Evolutionary conservation across 2,113 vertebrate species (phyloP).

Genomic region (Cyanoderma ruficeps): DNA sequence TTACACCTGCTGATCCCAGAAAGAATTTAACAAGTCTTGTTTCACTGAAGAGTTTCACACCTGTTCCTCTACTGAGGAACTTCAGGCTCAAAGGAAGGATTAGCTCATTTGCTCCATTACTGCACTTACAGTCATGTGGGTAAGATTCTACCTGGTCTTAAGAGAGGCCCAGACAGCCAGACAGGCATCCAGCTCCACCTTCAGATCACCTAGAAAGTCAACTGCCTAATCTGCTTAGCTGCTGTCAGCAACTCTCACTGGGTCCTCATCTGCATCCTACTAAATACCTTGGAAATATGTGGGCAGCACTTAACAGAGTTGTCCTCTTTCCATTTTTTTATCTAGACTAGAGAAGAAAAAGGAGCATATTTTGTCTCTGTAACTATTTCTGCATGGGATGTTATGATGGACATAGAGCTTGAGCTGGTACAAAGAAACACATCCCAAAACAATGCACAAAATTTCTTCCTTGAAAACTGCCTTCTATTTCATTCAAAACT

Average conservation of each 20-base stretch:
- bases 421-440: no score
- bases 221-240: not conserved
- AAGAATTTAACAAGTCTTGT: no score
- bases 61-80: no score
- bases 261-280: not conserved
- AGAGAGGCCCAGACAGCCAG: no score
- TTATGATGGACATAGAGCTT: not conserved
- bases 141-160: no score
- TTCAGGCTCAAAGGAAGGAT: no score
- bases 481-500: not conserved
- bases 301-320: no score
- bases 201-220: not conserved
- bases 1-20: no score
- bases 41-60: no score
- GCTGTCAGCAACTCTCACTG: not conserved
- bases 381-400: not conserved
- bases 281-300: not conserved
- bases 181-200: not conserved
- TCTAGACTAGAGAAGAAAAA: not conserved
- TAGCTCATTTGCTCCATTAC: no score
- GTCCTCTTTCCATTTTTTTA: not conserved
- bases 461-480: not conserved
- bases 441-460: no score
- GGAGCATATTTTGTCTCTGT: not conserved
- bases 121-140: no score